Conservation (phyloP, 2,888 invertebrate species). For the Toxonevra muliebris region DNA sequence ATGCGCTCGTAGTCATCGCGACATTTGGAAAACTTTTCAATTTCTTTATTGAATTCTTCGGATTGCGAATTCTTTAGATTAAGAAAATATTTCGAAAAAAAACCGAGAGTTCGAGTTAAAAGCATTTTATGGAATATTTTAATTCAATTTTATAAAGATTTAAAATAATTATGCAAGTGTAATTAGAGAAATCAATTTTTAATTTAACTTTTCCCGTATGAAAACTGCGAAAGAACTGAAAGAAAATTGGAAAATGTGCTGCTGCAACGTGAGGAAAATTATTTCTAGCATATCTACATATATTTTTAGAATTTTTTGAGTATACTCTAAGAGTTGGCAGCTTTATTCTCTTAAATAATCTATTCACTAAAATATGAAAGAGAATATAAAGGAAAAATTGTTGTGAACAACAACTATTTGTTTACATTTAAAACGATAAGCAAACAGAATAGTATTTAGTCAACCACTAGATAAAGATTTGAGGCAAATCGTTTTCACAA, state of each 20-base stretch:
- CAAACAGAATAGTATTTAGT: too few species aligned
- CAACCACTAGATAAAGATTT: too few species aligned
- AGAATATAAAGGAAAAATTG: too few species aligned
- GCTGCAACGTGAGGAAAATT: background rate
- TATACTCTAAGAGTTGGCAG: too few species aligned
- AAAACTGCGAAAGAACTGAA: slow-evolving; percentile 32
- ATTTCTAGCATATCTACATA: background rate
- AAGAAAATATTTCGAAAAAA: slow-evolving; percentile 74
- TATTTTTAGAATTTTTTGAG: background rate
- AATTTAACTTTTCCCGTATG: slow-evolving; percentile 21
- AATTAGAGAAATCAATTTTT: too few species aligned
- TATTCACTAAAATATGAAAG: too few species aligned
- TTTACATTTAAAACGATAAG: too few species aligned
- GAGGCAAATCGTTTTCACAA: too few species aligned
- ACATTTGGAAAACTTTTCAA: slow-evolving; percentile 72
- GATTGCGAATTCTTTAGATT: slow-evolving; percentile 66
- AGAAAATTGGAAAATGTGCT: slow-evolving; percentile 25
- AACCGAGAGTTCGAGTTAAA: slow-evolving; percentile 62
- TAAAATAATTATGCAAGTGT: background rate
- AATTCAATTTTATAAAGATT: background rate
- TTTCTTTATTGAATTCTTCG: slow-evolving; percentile 68
- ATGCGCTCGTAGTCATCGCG: slow-evolving; percentile 74
- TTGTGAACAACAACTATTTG: too few species aligned
- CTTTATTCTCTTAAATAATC: too few species aligned
- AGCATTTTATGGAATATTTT: slow-evolving; percentile 45